Evolutionary conservation across 2,797 vertebrate species (phyloP).

Genomic region (Pterois miles): DNA sequence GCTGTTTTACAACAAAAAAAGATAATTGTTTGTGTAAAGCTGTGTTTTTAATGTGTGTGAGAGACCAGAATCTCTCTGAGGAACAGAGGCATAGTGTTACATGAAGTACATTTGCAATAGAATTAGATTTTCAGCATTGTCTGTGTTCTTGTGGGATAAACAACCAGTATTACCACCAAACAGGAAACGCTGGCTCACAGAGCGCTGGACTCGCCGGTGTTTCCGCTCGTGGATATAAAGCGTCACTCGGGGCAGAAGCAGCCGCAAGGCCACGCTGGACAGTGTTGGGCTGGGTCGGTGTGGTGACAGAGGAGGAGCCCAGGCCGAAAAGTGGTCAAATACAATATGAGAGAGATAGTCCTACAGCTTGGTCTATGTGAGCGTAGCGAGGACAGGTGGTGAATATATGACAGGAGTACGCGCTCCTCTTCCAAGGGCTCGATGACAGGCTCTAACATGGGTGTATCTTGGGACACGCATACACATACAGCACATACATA

Average conservation of each 20-base stretch:
- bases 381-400: slow-evolving; percentile 60
- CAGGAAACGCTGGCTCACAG: slow-evolving; percentile 43
- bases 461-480: slow-evolving; percentile 47
- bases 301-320: slow-evolving; percentile 43
- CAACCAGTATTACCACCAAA: slow-evolving; percentile 28
- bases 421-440: slow-evolving; percentile 50
- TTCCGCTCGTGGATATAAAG: slow-evolving; percentile 36
- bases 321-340: slow-evolving; percentile 34
- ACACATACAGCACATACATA: slow-evolving; percentile 55
- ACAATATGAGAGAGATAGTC: slow-evolving; percentile 56
- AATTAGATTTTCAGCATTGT: slow-evolving; percentile 44
- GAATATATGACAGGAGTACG: slow-evolving; percentile 55
- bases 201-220: slow-evolving; percentile 20
- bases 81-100: slow-evolving; percentile 65
- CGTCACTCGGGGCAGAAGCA: slow-evolving; percentile 40
- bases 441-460: slow-evolving; percentile 46
- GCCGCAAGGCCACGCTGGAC: slow-evolving; percentile 59
- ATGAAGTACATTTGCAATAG: slow-evolving; percentile 53
- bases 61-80: slow-evolving; percentile 41
- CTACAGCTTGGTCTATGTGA: slow-evolving; percentile 56
- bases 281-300: slow-evolving; percentile 24
- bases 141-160: slow-evolving; percentile 49
- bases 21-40: slow-evolving; percentile 23
- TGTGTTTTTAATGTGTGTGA: slow-evolving; percentile 43
- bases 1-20: slow-evolving; percentile 29